These are phyloP conservation scores for Lasioglossum morio DNA, from an alignment of 2,888 invertebrate genomes.

Conservation along the genomic window DNA sequence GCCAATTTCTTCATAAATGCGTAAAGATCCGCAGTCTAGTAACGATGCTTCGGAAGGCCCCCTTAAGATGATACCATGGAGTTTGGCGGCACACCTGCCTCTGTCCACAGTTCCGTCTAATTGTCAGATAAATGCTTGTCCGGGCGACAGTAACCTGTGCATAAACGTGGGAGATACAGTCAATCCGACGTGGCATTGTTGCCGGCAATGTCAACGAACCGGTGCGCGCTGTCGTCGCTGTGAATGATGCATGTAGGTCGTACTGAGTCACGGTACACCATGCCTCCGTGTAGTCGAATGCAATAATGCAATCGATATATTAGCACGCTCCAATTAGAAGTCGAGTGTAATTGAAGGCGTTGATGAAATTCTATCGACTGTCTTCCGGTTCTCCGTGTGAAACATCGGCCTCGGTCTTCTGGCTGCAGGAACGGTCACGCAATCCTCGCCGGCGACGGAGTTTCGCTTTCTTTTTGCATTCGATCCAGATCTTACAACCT, in stretches of 20 bases:
- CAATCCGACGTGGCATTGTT: conserved; percentile 57
- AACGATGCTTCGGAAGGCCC: too few relatives aligned
- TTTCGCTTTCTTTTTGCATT: not conserved
- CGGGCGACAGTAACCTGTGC: conserved; percentile 44
- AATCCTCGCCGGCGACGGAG: not conserved
- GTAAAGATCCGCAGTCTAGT: too few relatives aligned
- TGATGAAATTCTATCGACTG: conserved; percentile 39
- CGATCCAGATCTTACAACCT: not conserved
- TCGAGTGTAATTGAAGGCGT: conserved; percentile 35
- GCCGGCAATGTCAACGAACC: conserved; percentile 61
- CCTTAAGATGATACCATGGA: not conserved
- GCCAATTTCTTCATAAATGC: too few relatives aligned
- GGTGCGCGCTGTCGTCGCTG: conserved; percentile 55
- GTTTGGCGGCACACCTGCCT: not conserved
- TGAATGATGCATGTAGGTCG: conserved; percentile 69
- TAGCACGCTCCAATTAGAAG: conserved; percentile 45
- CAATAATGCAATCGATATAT: conserved; percentile 45
- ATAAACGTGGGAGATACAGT: conserved; percentile 52
- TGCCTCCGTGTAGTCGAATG: conserved; percentile 29
- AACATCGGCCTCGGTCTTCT: not conserved
- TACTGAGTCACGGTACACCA: conserved; percentile 48
- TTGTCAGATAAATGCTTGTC: conserved; percentile 56
- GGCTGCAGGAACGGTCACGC: not conserved
- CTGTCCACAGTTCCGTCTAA: conserved; percentile 38
- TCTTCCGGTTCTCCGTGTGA: not conserved